A percentile compares a stretch with the other conserved stretches of the same genome.
phyloP scores from a whole-genome alignment of 2,797 vertebrate species.

The Sarcophilus harrisii region DNA sequence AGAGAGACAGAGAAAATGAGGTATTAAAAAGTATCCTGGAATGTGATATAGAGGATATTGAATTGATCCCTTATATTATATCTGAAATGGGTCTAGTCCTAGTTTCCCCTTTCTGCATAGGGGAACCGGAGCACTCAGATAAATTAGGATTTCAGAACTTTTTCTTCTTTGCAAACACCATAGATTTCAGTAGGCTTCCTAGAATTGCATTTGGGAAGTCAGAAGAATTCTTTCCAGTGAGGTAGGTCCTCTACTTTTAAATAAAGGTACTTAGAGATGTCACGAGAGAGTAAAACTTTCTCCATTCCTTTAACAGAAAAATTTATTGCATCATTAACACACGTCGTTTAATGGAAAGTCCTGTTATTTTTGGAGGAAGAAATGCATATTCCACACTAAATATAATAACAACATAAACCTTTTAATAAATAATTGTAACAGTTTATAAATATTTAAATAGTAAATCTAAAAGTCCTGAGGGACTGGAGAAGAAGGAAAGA shows the following conservation, averaged over 20 bases:
- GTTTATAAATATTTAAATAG: constrained; percentile 77
- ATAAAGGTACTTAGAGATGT: constrained; percentile 66
- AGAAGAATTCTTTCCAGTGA: constrained; percentile 30
- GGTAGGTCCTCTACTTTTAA: constrained; percentile 54
- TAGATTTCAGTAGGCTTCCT: neutral
- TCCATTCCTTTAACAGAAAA: constrained; percentile 61
- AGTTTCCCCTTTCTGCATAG: neutral
- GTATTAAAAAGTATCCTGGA: neutral
- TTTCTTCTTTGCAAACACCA: constrained; percentile 3
- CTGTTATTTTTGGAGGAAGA: constrained; percentile 75
- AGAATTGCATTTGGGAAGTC: neutral
- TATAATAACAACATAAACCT: constrained; percentile 72
- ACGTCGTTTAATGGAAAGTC: constrained; percentile 65
- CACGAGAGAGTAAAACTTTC: constrained; percentile 50
- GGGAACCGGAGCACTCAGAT: neutral
- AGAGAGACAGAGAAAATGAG: neutral
- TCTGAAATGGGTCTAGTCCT: neutral
- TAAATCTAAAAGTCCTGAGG: constrained; percentile 70
- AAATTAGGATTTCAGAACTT: neutral
- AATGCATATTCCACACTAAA: constrained; percentile 69
- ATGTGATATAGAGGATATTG: neutral
- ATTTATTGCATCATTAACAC: constrained; percentile 65
- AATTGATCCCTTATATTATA: neutral
- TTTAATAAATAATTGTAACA: constrained; percentile 74
- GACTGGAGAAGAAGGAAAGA: constrained; percentile 35